Percentiles rank a stretch among this genome's conserved stretches.
These are phyloP conservation scores for Gari tellinella DNA, from an alignment of 2,888 invertebrate genomes.

Conservation along the genomic window DNA sequence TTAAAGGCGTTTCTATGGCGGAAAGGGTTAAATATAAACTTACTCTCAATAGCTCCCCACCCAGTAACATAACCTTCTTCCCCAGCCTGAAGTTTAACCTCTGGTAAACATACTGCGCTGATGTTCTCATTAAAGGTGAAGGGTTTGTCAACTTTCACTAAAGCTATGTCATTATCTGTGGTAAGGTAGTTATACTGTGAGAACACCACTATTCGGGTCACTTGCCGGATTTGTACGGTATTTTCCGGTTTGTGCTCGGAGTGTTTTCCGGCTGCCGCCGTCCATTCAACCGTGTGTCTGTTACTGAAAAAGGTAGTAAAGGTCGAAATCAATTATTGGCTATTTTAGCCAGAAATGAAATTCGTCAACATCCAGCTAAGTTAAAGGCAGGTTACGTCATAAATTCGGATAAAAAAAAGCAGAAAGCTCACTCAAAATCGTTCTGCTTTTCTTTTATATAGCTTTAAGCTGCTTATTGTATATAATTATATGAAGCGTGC, in stretches of 20 bases:
- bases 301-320: conserved; percentile 36
- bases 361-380: no score
- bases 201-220: conserved; percentile 60
- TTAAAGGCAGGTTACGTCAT: no score
- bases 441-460: no score
- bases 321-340: no score
- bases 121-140: conserved; percentile 63
- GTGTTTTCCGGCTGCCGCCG: conserved; percentile 62
- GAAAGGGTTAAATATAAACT: no score
- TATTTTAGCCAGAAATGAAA: no score
- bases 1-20: no score
- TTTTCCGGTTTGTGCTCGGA: conserved; percentile 47
- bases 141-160: conserved; percentile 68
- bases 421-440: no score
- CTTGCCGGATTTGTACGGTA: conserved; percentile 46
- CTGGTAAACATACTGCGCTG: conserved; percentile 68
- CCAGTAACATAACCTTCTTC: conserved; percentile 71
- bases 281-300: conserved; percentile 60
- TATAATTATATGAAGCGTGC: no score
- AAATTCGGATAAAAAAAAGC: no score
- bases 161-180: conserved; percentile 73
- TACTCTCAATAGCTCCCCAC: conserved; percentile 72
- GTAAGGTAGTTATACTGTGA: conserved; percentile 61
- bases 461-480: no score
- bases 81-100: conserved; percentile 28